Evolutionary conservation across 2,113 vertebrate genomes (phyloP), one percentile per base, ranked within the genome.

Genomic region (Leptocoma aspasia): DNA sequence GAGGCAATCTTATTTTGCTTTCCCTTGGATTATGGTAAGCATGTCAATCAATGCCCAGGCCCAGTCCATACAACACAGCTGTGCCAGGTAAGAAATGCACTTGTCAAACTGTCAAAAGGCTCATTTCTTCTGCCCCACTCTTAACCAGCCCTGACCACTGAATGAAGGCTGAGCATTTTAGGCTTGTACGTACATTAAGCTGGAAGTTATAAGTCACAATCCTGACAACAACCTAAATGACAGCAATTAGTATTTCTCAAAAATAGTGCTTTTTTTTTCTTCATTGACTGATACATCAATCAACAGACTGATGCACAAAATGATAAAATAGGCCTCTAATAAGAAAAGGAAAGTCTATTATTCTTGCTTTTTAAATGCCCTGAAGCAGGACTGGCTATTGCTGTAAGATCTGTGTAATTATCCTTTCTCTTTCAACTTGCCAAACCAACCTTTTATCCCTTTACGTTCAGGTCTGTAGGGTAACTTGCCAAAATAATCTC

Each of bases 221-320:
- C 59, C 63, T 81, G 72, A 75, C 35, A 87, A 71, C 84, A 80
- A 7, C 57, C 94, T 94, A 95, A 85, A 96, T 86, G 91, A 92
- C 49, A 89, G 69, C 78, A 90, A 95, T 96, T 96, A 96, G 69
- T 96, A 86, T 89, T 95, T 95, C 75, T 95, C 72, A 94, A 80
- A 96, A 97, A 94, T 77, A 59, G 15, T 77, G 27, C 6, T 54
- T 95, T 96, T 72, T 27, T 7, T 5, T 75, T 95, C 45, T 96
- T 95, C 44, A 77, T 92, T 97, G 94, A 54, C 91, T 95, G 64
- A 90, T 89, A 73, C 15, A 82, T 61, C 94, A 95, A 76, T 89
- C 89, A 97, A 95, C 79, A 89, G 83, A 35, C 69, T 94, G 96
- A 95, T 94, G 49, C 13, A 61, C 18, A 70, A 76, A 89, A 65